Evolutionary conservation across 2,888 invertebrate species (phyloP).

Genomic region (Orthosia incerta): DNA sequence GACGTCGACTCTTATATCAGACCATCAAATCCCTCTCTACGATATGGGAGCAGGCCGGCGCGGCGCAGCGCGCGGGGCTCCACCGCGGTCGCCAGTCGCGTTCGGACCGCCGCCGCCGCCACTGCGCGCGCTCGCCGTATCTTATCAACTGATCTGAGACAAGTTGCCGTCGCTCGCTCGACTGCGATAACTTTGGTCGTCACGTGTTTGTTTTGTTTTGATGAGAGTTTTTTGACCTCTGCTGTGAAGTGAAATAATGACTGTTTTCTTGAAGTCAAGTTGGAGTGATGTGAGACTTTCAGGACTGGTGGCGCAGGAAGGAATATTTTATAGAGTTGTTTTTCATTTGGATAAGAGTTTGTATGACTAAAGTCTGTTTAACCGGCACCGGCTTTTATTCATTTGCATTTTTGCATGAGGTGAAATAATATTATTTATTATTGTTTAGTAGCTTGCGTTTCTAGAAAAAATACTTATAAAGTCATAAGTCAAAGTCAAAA

Average conservation of each 20-base stretch:
- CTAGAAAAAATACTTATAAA: neutral
- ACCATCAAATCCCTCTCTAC: constrained; percentile 20
- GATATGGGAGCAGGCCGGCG: constrained; percentile 43
- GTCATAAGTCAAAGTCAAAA: no score
- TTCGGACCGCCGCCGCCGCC: neutral
- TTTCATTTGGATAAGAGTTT: constrained; percentile 5
- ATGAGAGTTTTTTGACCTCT: constrained; percentile 20
- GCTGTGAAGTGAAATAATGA: constrained; percentile 43
- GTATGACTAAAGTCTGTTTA: constrained; percentile 8
- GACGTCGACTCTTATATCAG: constrained; percentile 63
- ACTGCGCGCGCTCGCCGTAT: neutral
- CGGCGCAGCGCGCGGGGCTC: constrained; percentile 27
- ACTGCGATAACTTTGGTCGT: constrained; percentile 1
- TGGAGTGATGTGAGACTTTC: neutral
- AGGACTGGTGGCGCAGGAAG: neutral
- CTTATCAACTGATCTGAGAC: constrained; percentile 2
- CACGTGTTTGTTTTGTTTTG: constrained; percentile 21
- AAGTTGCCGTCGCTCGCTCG: neutral
- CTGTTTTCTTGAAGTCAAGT: neutral
- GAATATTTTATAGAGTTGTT: constrained; percentile 5
- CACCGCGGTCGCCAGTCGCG: constrained; percentile 12
- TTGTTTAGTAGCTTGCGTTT: neutral
- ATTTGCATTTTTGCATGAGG: neutral
- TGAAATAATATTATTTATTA: neutral
- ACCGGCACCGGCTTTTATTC: neutral